A percentile compares a stretch with the other conserved stretches of the same genome.
Conservation (phyloP, 2,797 vertebrate species). For the Aplochiton taeniatus region DNA sequence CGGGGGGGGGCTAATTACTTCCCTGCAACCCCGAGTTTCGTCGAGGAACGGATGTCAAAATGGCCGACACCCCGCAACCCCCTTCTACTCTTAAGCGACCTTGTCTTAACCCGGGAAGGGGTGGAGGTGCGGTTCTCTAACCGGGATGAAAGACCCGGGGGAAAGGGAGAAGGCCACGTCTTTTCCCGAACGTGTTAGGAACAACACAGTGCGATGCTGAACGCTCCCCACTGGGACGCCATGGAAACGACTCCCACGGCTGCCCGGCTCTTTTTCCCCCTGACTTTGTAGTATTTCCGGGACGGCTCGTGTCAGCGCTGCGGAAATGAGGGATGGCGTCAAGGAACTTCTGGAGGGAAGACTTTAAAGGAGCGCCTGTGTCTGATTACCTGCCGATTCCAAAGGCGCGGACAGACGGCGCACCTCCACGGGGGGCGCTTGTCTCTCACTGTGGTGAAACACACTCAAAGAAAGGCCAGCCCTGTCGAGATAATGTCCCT, state of each 20-base stretch:
- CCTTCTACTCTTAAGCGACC: background rate
- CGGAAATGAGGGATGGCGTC: background rate
- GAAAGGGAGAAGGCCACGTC: too few species aligned
- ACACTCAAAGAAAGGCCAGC: constrained; percentile 11
- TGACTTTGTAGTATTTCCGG: too few species aligned
- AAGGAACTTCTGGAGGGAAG: background rate
- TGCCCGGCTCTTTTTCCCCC: too few species aligned
- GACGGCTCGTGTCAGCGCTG: too few species aligned
- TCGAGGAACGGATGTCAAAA: too few species aligned
- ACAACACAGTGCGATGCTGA: too few species aligned
- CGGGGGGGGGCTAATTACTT: constrained; percentile 14
- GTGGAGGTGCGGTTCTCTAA: too few species aligned
- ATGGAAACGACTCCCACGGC: too few species aligned
- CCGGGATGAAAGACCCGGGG: too few species aligned
- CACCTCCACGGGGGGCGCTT: constrained; percentile 25
- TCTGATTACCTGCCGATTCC: constrained; percentile 1
- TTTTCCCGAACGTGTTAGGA: too few species aligned
- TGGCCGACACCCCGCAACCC: background rate
- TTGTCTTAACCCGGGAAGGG: background rate
- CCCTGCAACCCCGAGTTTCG: background rate
- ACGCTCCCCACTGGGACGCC: too few species aligned
- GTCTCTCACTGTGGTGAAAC: constrained; percentile 11
- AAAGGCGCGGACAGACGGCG: background rate
- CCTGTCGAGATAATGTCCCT: constrained; percentile 42
- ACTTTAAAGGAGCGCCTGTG: constrained; percentile 12